Conservation (phyloP, 2,113 vertebrate genomes). For the Noturus placidus region DNA sequence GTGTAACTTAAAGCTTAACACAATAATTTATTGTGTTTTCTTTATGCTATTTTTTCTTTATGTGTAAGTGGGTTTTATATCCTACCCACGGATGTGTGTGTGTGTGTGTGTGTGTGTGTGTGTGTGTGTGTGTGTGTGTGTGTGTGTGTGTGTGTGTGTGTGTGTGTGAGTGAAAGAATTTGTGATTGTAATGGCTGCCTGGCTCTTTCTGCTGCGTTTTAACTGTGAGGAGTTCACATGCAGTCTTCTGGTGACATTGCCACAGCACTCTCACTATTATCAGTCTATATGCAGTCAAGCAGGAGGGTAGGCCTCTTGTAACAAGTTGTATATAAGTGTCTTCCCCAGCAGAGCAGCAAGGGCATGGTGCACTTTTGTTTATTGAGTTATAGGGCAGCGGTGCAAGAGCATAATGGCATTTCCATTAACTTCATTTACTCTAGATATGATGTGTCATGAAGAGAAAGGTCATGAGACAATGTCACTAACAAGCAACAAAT, state of each 20-base stretch:
- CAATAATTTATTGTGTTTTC: conserved; percentile 68
- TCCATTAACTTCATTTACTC: conserved; percentile 51
- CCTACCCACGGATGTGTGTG: conserved; percentile 49
- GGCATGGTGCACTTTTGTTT: conserved; percentile 42
- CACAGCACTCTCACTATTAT: conserved; percentile 33
- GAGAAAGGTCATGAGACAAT: conserved; percentile 54
- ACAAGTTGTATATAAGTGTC: conserved; percentile 35
- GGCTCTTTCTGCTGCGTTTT: conserved; percentile 11
- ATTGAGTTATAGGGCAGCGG: conserved; percentile 48
- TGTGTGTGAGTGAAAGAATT: conserved; percentile 26
- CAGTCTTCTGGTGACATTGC: conserved; percentile 40
- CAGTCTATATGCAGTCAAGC: conserved; percentile 22
- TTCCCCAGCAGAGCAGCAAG: conserved; percentile 35
- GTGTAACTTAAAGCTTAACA: conserved; percentile 56
- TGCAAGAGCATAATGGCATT: conserved; percentile 46
- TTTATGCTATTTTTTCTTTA: conserved; percentile 61
- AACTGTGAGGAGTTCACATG: conserved; percentile 19
- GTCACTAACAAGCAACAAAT: conserved; percentile 52
- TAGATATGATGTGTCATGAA: conserved; percentile 47
- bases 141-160: conserved; percentile 33
- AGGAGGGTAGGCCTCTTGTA: conserved; percentile 16
- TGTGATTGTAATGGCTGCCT: conserved; percentile 42
- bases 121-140: conserved; percentile 13
- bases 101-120: conserved; percentile 24
- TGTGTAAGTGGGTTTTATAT: conserved; percentile 58